Percentiles rank a stretch among this genome's conserved stretches.
Conservation (phyloP, 1,140 invertebrate species). For the Aphidius gifuensis region DNA sequence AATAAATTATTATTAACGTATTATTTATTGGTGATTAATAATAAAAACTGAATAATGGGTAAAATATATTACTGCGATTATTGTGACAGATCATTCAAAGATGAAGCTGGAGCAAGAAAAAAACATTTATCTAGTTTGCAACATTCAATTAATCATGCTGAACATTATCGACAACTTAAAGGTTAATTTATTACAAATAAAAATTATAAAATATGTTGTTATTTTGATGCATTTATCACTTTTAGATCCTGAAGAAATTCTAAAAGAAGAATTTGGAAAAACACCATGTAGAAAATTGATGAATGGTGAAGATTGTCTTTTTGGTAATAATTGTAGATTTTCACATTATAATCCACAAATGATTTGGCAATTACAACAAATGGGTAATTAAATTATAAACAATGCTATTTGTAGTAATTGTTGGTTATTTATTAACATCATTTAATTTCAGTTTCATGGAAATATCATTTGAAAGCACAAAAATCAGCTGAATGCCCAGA, state of each 20-base stretch:
- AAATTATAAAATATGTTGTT: neutral
- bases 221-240: neutral
- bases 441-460: conserved; percentile 36
- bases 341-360: conserved; percentile 62
- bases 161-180: conserved; percentile 64
- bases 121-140: conserved; percentile 64
- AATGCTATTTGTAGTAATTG: conserved; percentile 4
- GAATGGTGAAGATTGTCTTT: conserved; percentile 59
- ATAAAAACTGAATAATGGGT: conserved; percentile 52
- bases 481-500: conserved; percentile 27
- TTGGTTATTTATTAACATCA: neutral
- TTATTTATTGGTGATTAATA: neutral
- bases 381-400: conserved; percentile 50
- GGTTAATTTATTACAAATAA: conserved; percentile 46
- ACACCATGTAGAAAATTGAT: conserved; percentile 59
- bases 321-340: conserved; percentile 62
- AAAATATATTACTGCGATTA: conserved; percentile 69
- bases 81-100: conserved; percentile 66
- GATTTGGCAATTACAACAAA: conserved; percentile 55
- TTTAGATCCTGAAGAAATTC: conserved; percentile 60
- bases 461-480: conserved; percentile 17
- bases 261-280: conserved; percentile 61
- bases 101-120: conserved; percentile 60
- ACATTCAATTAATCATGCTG: conserved; percentile 60
- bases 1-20: too few relatives aligned